phyloP scores from a whole-genome alignment of 2,113 vertebrate genomes.

The Platanista minor region DNA sequence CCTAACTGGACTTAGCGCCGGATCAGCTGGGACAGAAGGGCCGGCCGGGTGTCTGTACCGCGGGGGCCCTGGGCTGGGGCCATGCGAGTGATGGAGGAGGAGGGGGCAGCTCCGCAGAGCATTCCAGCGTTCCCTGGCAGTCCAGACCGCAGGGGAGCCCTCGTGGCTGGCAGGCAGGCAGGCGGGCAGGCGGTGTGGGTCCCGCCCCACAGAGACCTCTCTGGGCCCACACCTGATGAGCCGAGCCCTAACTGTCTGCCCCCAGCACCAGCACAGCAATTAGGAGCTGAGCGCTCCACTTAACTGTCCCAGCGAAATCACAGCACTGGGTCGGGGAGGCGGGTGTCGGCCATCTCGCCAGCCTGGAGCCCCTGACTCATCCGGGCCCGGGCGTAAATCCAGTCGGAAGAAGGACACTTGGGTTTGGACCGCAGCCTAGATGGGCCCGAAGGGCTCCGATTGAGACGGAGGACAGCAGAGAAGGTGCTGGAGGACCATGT shows the following conservation, averaged over 20 bases:
- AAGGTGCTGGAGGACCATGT: fast-evolving
- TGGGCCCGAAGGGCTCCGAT: not conserved
- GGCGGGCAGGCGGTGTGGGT: not conserved
- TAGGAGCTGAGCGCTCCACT: not conserved
- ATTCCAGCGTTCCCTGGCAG: too few species aligned
- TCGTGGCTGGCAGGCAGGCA: fast-evolving
- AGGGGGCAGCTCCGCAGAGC: too few species aligned
- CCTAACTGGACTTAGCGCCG: fast-evolving
- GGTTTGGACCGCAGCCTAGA: not conserved
- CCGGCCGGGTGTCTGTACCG: fast-evolving
- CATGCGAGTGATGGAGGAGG: not conserved
- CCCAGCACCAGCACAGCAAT: not conserved
- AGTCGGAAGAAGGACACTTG: not conserved
- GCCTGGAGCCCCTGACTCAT: constrained; percentile 4
- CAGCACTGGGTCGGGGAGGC: fast-evolving
- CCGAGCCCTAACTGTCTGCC: not conserved
- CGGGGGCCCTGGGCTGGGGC: fast-evolving
- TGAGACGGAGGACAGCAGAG: fast-evolving
- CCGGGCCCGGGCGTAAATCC: not conserved
- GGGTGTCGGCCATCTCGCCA: not conserved
- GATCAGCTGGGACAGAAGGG: fast-evolving
- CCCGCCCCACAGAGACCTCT: too few species aligned
- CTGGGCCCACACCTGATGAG: not conserved
- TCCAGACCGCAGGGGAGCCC: too few species aligned
- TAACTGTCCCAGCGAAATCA: not conserved